Conservation (phyloP, 2,888 invertebrate genomes). For the Disparrhopalites patrizii region DNA sequence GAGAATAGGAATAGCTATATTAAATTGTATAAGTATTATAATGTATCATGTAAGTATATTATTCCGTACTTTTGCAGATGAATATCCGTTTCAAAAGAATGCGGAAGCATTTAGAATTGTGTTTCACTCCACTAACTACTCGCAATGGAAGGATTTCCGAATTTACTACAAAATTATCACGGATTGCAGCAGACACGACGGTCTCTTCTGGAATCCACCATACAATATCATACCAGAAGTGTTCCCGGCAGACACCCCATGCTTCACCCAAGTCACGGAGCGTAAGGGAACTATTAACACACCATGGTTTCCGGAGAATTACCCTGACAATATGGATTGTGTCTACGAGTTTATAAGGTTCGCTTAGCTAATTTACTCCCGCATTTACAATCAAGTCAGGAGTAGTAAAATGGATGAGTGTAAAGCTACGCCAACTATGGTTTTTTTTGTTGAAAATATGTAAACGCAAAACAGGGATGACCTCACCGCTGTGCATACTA, state of each 20-base stretch:
- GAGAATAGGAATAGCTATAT: too few species aligned
- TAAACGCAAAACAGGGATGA: too few species aligned
- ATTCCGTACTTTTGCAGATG: too few species aligned
- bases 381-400: too few species aligned
- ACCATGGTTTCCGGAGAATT: conserved; percentile 49
- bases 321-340: conserved; percentile 50
- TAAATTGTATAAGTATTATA: too few species aligned
- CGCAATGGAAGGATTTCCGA: conserved; percentile 46
- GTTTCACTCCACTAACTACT: conserved; percentile 47
- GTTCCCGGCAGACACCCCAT: conserved; percentile 43
- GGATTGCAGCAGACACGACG: conserved; percentile 41
- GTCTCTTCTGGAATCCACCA: conserved; percentile 49
- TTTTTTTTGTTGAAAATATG: too few species aligned
- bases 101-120: conserved; percentile 49
- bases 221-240: conserved; percentile 49
- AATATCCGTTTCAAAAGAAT: conserved; percentile 50
- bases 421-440: too few species aligned
- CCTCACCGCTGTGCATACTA: too few species aligned
- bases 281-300: conserved; percentile 49
- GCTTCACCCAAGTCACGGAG: conserved; percentile 50
- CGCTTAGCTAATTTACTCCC: too few species aligned
- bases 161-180: conserved; percentile 48
- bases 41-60: too few species aligned
- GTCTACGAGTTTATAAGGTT: conserved; percentile 51
- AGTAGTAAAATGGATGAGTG: too few species aligned